phyloP scores from a whole-genome alignment of 2,113 vertebrate species.

The Pyxicephalus adspersus region DNA sequence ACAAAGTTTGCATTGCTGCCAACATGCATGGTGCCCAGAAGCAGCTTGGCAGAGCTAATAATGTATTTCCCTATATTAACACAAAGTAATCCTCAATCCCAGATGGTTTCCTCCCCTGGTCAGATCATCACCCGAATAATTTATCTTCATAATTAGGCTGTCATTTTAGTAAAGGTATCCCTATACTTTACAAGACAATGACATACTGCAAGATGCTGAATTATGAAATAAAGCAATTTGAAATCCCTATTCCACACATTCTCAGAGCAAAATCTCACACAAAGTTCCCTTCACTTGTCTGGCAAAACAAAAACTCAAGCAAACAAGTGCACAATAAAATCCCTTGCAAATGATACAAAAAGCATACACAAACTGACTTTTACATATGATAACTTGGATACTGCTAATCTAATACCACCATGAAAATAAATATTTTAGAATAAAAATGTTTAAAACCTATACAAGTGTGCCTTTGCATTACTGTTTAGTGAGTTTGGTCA shows the following conservation, averaged over 20 bases:
- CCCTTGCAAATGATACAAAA: too few relatives aligned
- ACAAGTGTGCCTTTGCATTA: too few relatives aligned
- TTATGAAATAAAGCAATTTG: too few relatives aligned
- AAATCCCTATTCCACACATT: neutral
- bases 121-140: slow-evolving; percentile 54
- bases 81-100: slow-evolving; percentile 4
- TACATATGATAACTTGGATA: too few relatives aligned
- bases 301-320: too few relatives aligned
- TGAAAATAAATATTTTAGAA: too few relatives aligned
- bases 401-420: too few relatives aligned
- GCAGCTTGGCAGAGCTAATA: neutral
- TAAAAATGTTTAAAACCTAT: too few relatives aligned
- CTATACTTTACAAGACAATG: slow-evolving; percentile 4
- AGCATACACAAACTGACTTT: too few relatives aligned
- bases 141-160: slow-evolving; percentile 47
- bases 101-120: slow-evolving; percentile 23
- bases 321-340: too few relatives aligned
- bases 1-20: slow-evolving; percentile 23
- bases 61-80: slow-evolving; percentile 26
- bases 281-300: neutral
- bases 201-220: neutral
- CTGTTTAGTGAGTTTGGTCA: too few relatives aligned
- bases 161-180: slow-evolving; percentile 46
- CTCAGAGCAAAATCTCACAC: neutral
- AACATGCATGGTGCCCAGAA: slow-evolving; percentile 9